Percentiles rank a stretch among this genome's conserved stretches.
Conservation (phyloP, 2,113 vertebrate genomes). For the Dunckerocampus dactyliophorus region DNA sequence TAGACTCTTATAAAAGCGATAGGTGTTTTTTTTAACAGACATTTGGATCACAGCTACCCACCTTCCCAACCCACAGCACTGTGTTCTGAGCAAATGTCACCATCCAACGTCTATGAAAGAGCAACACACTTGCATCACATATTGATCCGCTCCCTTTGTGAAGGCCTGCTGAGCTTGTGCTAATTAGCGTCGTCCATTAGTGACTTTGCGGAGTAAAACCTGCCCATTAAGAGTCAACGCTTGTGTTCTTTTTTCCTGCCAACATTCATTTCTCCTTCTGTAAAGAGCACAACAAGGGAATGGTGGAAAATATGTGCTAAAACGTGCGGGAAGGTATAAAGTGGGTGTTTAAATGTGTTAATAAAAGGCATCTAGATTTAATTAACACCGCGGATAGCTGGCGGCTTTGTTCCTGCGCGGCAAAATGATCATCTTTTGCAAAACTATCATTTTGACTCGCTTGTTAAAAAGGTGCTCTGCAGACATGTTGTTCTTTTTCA, state of each 20-base stretch:
- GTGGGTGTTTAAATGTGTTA: conserved; percentile 74
- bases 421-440: conserved; percentile 66
- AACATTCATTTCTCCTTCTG: conserved; percentile 71
- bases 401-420: conserved; percentile 62
- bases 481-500: conserved; percentile 31
- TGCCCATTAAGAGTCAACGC: conserved; percentile 75
- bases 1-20: too few species aligned
- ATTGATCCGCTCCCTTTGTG: conserved; percentile 77
- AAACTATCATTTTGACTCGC: conserved; percentile 60
- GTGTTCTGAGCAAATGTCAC: conserved; percentile 65
- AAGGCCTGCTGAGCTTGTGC: conserved; percentile 67
- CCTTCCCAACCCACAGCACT: conserved; percentile 52
- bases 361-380: conserved; percentile 72
- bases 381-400: conserved; percentile 67
- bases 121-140: conserved; percentile 69
- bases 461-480: conserved; percentile 62
- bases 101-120: conserved; percentile 65
- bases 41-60: too few species aligned
- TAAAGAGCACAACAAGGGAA: conserved; percentile 68
- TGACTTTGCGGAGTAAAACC: conserved; percentile 70
- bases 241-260: conserved; percentile 63
- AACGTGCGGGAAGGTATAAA: conserved; percentile 66
- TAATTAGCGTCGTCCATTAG: conserved; percentile 81
- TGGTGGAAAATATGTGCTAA: conserved; percentile 65
- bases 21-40: too few species aligned